Evolutionary conservation across 1,140 invertebrate species (phyloP), one percentile per base, ranked within the genome.

Genomic region (Conus betulinus): DNA sequence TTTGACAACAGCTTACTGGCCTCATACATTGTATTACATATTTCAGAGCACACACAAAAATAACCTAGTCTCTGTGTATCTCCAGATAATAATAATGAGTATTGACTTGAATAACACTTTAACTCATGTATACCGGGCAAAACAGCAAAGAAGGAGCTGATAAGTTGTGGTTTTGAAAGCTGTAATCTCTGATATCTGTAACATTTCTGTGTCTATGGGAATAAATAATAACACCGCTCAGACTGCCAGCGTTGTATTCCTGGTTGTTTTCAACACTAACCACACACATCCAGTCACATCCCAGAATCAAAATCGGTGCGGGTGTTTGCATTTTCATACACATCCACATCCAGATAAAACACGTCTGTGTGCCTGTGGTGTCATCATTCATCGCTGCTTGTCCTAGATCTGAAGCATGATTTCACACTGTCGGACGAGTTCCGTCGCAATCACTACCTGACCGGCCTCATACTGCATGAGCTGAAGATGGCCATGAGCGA

Each of bases 391-490:
- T 4, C 15, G 52, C 15, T 71, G 39, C n/a, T 27, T 83, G 25
- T 88, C 51, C n/a, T 91, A 95, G 94, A 95, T 92, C 81, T 95
- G 87, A 95, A 94, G 87, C 92, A 97, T 57, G 96, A 97, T 91
- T 97, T 96, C 92, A 95, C 95, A 17, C 93, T 97, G 78, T 96
- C 96, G 11, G 97, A 98, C 91, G 97, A 98, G 88, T 99, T 98
- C 94, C 97, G 98, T 91, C 97, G 97, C 90, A 97, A 97, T 92
- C 98, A 99, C 94, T 99, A 98, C 93, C 96, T 99, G 53, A 97
- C 97, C 57, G 98, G 98, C 8, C 95, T 97, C 11, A 93, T 99
- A 39, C 95, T 98, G 63, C 95, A 96, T 89, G 96, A 97, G 93
- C 96, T 98, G 1, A 97, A 97, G 93, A 96, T 97, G 27, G 97